These are phyloP conservation scores for Pristiophorus japonicus DNA, from an alignment of 2,113 vertebrate species.

Conservation along the genomic window DNA sequence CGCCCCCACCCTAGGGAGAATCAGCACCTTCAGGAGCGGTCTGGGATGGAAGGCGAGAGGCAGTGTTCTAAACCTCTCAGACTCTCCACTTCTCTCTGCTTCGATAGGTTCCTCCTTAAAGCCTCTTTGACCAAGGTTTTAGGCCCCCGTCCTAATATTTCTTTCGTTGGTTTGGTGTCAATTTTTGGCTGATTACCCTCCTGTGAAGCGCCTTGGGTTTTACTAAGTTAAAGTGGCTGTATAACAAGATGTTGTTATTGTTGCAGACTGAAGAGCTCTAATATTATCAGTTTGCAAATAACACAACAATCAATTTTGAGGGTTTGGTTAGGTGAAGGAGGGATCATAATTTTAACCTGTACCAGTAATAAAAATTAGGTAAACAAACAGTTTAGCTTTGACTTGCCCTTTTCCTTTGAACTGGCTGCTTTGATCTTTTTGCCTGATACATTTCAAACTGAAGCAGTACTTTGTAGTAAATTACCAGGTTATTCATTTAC, in stretches of 20 bases:
- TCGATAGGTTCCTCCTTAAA: neutral
- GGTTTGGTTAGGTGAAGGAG: neutral
- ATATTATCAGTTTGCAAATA: neutral
- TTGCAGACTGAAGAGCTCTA: neutral
- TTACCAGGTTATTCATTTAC: slow-evolving; percentile 3
- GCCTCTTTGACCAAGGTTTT: neutral
- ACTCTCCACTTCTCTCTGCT: neutral
- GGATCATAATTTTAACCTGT: neutral
- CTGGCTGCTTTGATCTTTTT: slow-evolving; percentile 12
- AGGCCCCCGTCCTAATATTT: too few species aligned
- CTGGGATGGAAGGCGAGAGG: too few species aligned
- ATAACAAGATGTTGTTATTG: neutral
- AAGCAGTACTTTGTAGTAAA: neutral
- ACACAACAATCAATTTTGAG: neutral
- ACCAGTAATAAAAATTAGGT: neutral
- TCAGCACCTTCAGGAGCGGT: too few species aligned
- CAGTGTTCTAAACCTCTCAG: neutral
- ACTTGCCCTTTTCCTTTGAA: slow-evolving; percentile 6
- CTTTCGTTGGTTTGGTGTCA: neutral
- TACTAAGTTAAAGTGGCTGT: neutral
- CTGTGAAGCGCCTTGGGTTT: neutral
- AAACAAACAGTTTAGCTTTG: neutral
- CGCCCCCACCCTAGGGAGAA: too few species aligned
- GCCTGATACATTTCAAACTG: neutral
- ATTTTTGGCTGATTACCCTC: neutral